Base-by-base conservation (phyloP, 92 coral and sea anemone genomes). In the Palythoa heliodiscus region DNA sequence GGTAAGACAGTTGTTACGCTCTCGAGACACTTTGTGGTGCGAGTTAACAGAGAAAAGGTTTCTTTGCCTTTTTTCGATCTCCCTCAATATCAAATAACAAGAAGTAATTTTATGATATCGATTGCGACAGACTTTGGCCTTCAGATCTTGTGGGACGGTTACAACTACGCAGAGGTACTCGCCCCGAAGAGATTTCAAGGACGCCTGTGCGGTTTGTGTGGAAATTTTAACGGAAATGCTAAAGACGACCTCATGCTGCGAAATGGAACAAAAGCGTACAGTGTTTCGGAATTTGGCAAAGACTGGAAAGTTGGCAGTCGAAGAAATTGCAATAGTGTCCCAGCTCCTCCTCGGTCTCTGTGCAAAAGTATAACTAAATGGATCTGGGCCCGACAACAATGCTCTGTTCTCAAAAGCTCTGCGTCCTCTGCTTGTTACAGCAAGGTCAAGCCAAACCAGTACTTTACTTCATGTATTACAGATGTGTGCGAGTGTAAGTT, bases 131-230 rank as follows among this genome's bases (percentile, higher is more conserved):
- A 89, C 23, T 85, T 92, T 15, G 98, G 98, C 10, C 70, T 96
- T 57, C 89, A 96, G 84, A 85, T 96, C 7, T 72, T 91, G 25
- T 96, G 98, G 98, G 98, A 94, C 77, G 98, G 98, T 24, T 93
- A 90, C 37, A 93, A 98, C 57, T 96, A 90, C 83, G 92, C 92
- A 52, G 98, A 96, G 82, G 89, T 96, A n/a, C 96, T 92, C 58
- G 93, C 91, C 11, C 98, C 98, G 0, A 92, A 86, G 52, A 82
- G 95, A 39, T 92, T 84, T 82, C 87, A 67, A 83, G 94, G 94
- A 17, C 82, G 88, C 17, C 91, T 93, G 22, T 92, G 96, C 87
- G 98, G 98, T 11, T 75, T 96, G 69, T 96, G 98, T 54, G 98
- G 98, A 8, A 96, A 96, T 82, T 96, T 94, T 86, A 94, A 96